phyloP scores from a whole-genome alignment of 2,888 invertebrate genomes.

The Polia nebulosa region DNA sequence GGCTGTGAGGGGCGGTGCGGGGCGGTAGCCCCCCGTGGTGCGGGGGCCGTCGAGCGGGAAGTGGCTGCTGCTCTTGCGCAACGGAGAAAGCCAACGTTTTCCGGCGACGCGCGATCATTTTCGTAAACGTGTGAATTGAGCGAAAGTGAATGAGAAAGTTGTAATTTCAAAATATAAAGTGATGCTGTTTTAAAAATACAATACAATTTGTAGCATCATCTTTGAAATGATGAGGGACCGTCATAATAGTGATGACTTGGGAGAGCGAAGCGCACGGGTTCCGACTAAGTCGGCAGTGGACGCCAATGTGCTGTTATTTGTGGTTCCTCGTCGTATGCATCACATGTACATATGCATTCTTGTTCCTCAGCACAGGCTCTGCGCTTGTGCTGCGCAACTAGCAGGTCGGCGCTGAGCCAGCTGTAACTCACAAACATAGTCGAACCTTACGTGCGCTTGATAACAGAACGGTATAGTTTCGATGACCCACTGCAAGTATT shows the following conservation, averaged over 20 bases:
- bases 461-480: neutral
- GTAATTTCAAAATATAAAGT: constrained; percentile 59
- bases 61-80: constrained; percentile 85
- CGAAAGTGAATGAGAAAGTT: constrained; percentile 88
- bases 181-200: constrained; percentile 24
- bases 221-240: neutral
- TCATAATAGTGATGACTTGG: constrained; percentile 5
- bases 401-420: too few relatives aligned
- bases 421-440: neutral
- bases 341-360: too few relatives aligned
- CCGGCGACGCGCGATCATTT: constrained; percentile 88
- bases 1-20: constrained; percentile 52
- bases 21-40: constrained; percentile 27
- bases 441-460: neutral
- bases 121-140: constrained; percentile 90
- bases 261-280: neutral
- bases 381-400: neutral
- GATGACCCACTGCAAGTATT: constrained; percentile 28
- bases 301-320: neutral
- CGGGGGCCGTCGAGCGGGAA: constrained; percentile 79
- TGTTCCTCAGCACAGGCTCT: too few relatives aligned
- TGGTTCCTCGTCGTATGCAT: neutral
- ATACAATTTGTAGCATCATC: constrained; percentile 23
- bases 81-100: constrained; percentile 88
- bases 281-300: neutral